phyloP scores from a whole-genome alignment of 1,140 invertebrate species.

The Heliothis virescens region DNA sequence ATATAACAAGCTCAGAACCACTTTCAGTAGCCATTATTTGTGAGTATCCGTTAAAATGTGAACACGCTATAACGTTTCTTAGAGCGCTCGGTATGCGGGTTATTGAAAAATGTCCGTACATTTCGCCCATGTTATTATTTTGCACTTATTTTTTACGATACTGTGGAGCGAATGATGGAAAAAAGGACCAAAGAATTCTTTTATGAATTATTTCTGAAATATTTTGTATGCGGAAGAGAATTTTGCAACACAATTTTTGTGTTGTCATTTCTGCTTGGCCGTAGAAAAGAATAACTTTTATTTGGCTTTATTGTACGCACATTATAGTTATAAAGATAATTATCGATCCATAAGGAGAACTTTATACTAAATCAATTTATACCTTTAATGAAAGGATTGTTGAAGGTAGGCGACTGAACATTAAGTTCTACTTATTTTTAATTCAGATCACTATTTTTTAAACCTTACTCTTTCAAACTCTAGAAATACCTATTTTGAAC shows the following conservation, averaged over 20 bases:
- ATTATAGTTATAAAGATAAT: too few species aligned
- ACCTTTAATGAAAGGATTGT: not conserved
- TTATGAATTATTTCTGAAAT: slow-evolving; percentile 1
- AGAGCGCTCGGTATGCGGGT: not conserved
- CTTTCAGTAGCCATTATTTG: not conserved
- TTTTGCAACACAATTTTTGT: not conserved
- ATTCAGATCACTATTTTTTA: too few species aligned
- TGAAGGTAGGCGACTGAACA: not conserved
- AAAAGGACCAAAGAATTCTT: slow-evolving; percentile 11
- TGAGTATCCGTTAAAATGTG: not conserved
- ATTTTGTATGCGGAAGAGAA: slow-evolving; percentile 3
- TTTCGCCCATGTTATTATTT: slow-evolving; percentile 16
- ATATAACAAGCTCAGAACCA: too few species aligned
- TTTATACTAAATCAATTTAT: not conserved
- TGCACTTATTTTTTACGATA: slow-evolving; percentile 23
- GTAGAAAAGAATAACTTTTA: too few species aligned
- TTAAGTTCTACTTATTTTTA: too few species aligned
- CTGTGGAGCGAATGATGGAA: slow-evolving; percentile 19
- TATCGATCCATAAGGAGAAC: too few species aligned
- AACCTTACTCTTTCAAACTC: too few species aligned
- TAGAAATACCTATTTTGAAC: too few species aligned
- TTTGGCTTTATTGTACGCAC: too few species aligned
- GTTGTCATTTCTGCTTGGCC: too few species aligned
- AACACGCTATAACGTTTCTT: not conserved
- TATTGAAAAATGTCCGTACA: slow-evolving; percentile 20